Percentiles rank a stretch among this genome's conserved stretches.
Evolutionary conservation across 2,888 invertebrate genomes (phyloP).

Genomic region (Conchocele bisecta): DNA sequence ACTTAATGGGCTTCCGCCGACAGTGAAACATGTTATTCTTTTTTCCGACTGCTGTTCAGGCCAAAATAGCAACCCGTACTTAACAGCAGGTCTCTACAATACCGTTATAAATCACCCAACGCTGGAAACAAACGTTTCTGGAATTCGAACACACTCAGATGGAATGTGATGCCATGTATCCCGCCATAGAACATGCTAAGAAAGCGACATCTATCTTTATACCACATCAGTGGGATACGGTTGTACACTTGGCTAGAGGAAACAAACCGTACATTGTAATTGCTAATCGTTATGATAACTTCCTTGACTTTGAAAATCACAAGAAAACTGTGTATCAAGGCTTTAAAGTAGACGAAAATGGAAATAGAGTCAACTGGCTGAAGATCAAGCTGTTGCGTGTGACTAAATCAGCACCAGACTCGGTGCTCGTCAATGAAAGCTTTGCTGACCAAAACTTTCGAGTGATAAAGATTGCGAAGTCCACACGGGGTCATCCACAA

Average conservation of each 20-base stretch:
- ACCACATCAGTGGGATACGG: conserved; percentile 29
- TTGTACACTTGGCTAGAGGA: conserved; percentile 18
- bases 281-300: too few species aligned
- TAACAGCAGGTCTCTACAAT: conserved; percentile 28
- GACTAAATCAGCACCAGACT: too few species aligned
- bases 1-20: conserved; percentile 16
- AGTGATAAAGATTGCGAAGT: too few species aligned
- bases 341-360: too few species aligned
- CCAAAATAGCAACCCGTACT: conserved; percentile 37
- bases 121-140: conserved; percentile 34
- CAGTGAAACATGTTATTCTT: conserved; percentile 18
- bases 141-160: conserved; percentile 43
- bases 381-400: too few species aligned
- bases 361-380: too few species aligned
- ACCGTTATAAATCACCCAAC: conserved; percentile 6
- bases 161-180: conserved; percentile 33
- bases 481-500: too few species aligned
- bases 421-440: too few species aligned
- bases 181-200: conserved; percentile 34
- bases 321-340: too few species aligned
- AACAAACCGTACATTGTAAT: conserved; percentile 22
- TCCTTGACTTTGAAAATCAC: too few species aligned
- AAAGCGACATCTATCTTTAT: conserved; percentile 18
- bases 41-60: conserved; percentile 44
- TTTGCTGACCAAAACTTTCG: too few species aligned